A percentile compares a stretch with the other conserved stretches of the same genome.
Conservation (phyloP, 2,888 invertebrate genomes). For the Yponomeuta plumbellus region DNA sequence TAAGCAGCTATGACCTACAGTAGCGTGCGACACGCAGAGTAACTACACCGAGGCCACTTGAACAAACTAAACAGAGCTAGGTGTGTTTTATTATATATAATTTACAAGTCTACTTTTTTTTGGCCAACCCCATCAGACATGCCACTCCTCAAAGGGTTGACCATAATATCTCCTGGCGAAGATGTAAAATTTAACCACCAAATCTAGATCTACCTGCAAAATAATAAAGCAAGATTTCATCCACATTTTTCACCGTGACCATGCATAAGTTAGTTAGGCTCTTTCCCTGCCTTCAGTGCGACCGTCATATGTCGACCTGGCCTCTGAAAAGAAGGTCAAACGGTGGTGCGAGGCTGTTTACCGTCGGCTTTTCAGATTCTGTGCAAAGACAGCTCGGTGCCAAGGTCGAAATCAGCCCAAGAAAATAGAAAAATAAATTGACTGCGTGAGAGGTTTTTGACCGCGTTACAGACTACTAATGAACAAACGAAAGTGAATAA, state of each 20-base stretch:
- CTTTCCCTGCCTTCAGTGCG: neutral
- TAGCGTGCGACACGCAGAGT: conserved; percentile 10
- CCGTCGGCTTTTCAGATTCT: neutral
- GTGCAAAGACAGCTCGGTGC: conserved; percentile 4
- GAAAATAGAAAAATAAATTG: neutral
- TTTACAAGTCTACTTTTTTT: neutral
- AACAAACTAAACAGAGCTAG: neutral
- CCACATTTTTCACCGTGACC: conserved; percentile 13
- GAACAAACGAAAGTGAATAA: no score
- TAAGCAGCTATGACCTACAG: conserved; percentile 1
- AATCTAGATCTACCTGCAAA: neutral
- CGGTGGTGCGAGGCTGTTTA: neutral
- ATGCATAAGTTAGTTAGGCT: conserved; percentile 10
- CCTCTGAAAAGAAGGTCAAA: neutral
- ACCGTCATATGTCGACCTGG: neutral
- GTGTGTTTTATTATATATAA: neutral
- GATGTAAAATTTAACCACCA: neutral
- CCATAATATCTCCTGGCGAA: neutral
- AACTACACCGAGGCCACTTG: neutral
- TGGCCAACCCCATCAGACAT: no score
- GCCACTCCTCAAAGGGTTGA: neutral
- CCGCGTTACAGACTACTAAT: neutral
- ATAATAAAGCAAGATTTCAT: neutral
- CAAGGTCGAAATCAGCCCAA: conserved; percentile 19
- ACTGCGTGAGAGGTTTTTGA: neutral